Evolutionary conservation across 1,140 invertebrate species (phyloP).

Genomic region (Tetragonula clypearis): DNA sequence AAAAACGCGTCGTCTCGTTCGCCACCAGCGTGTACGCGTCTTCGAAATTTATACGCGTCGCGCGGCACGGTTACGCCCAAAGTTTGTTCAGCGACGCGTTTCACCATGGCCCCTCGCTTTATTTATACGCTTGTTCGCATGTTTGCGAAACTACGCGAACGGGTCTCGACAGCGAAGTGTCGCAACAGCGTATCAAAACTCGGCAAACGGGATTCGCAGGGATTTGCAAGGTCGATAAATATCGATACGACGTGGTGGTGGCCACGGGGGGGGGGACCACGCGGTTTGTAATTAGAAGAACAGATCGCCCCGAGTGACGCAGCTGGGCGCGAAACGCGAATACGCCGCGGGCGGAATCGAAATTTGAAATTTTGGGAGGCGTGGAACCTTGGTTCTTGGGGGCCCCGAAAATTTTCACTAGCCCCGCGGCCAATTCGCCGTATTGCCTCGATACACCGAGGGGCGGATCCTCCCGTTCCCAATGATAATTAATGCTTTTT

Average conservation of each 20-base stretch:
- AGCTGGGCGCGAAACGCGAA: conserved; percentile 46
- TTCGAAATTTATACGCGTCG: conserved; percentile 48
- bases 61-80: conserved; percentile 56
- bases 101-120: background rate
- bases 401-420: conserved; percentile 40
- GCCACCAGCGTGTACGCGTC: conserved; percentile 22
- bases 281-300: conserved; percentile 49
- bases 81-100: conserved; percentile 63
- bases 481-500: conserved; percentile 25
- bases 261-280: conserved; percentile 1
- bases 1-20: conserved; percentile 16
- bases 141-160: too few species aligned
- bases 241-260: background rate
- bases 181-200: too few species aligned
- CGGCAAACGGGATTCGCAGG: too few species aligned
- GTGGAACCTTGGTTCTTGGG: conserved; percentile 8
- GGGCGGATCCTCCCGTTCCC: background rate
- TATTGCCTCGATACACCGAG: background rate
- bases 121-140: background rate
- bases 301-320: conserved; percentile 50
- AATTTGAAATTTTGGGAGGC: conserved; percentile 49
- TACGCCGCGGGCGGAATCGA: conserved; percentile 38
- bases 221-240: conserved; percentile 1
- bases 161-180: too few species aligned
- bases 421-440: background rate